Percentiles rank a stretch among this genome's conserved stretches.
These are phyloP conservation scores for Metridium senile DNA, from an alignment of 92 coral and sea anemone species.

Conservation along the genomic window DNA sequence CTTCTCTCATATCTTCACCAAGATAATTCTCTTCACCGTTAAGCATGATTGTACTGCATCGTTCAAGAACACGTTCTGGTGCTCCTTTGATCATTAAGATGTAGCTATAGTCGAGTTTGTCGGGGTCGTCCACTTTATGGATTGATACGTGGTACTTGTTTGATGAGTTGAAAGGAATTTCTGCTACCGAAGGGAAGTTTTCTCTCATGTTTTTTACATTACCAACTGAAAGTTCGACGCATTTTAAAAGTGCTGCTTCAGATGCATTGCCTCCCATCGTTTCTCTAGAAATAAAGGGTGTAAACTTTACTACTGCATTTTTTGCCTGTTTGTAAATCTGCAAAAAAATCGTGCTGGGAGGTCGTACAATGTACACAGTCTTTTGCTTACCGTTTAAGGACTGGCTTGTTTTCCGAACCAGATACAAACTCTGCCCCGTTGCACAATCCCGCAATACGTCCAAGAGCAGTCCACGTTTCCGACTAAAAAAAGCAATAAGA, in stretches of 20 bases:
- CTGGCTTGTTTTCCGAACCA: constrained; percentile 74
- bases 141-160: constrained; percentile 93
- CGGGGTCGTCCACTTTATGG: constrained; percentile 70
- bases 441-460: constrained; percentile 91
- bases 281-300: constrained; percentile 41
- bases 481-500: constrained; percentile 44
- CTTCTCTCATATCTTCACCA: constrained; percentile 70
- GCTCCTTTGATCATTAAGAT: constrained; percentile 94
- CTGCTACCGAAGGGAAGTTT: constrained; percentile 68
- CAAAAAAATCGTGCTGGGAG: too few species aligned
- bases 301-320: too few species aligned
- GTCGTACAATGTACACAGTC: too few species aligned
- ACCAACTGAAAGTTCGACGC: constrained; percentile 85
- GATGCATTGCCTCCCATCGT: constrained; percentile 94
- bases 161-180: constrained; percentile 96
- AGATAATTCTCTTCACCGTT: constrained; percentile 64
- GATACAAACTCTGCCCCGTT: constrained; percentile 90
- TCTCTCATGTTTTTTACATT: constrained; percentile 77
- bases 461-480: constrained; percentile 82
- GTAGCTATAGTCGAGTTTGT: constrained; percentile 60
- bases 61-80: constrained; percentile 93
- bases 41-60: constrained; percentile 80
- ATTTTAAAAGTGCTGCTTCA: constrained; percentile 92
- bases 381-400: constrained; percentile 71
- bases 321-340: too few species aligned